Percentiles rank a stretch among this genome's conserved stretches.
These are phyloP conservation scores for Habrosyne pyritoides DNA, from an alignment of 2,888 invertebrate genomes.

Conservation along the genomic window DNA sequence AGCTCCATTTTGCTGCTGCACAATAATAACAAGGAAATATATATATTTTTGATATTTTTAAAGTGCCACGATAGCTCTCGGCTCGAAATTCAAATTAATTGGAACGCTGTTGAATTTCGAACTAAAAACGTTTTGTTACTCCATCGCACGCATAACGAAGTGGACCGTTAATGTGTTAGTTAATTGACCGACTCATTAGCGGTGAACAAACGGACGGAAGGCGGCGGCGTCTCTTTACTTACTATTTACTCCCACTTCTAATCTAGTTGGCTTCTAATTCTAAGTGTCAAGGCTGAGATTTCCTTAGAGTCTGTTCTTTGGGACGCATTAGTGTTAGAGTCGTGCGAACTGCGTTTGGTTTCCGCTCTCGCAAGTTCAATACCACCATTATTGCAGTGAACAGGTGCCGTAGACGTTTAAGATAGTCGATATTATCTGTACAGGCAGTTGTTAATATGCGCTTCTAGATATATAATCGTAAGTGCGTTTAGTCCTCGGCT, in stretches of 20 bases:
- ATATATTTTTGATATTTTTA: constrained; percentile 24
- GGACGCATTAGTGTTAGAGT: constrained; percentile 38
- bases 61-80: constrained; percentile 9
- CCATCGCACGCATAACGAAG: constrained; percentile 43
- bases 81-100: constrained; percentile 15
- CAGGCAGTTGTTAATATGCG: constrained; percentile 29
- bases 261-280: constrained; percentile 24
- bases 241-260: constrained; percentile 20
- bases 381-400: constrained; percentile 55
- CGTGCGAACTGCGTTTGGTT: constrained; percentile 62
- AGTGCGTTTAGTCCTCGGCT: constrained; percentile 17
- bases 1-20: constrained; percentile 40
- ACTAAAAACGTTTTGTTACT: constrained; percentile 43
- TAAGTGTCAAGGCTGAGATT: constrained; percentile 35
- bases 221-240: constrained; percentile 41
- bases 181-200: constrained; percentile 73
- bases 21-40: constrained; percentile 33
- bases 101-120: constrained; percentile 29
- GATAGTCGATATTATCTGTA: constrained; percentile 42
- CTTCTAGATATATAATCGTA: constrained; percentile 26
- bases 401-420: constrained; percentile 36
- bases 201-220: constrained; percentile 46
- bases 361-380: constrained; percentile 67
- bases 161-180: constrained; percentile 50
- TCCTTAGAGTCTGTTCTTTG: constrained; percentile 16